Base-by-base conservation (phyloP, 2,797 vertebrate genomes). In the Sebastes trivittatus region DNA sequence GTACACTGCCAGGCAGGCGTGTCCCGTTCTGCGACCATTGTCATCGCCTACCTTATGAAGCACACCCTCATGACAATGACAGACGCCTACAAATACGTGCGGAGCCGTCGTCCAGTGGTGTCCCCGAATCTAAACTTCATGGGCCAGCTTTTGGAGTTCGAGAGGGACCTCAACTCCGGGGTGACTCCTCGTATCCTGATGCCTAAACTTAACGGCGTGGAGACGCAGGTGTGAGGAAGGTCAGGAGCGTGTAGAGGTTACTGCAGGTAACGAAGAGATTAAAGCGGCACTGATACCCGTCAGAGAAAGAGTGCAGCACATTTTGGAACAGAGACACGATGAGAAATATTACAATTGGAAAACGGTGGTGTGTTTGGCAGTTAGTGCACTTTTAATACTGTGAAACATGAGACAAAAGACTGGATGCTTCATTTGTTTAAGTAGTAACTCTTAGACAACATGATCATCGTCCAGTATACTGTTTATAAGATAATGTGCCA, bases 1-100 rank as follows among this genome's bases (percentile, higher is more conserved):
- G 95, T 97, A 22, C 97, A 97, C 93, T 97, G 97, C 94, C 97
- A 97, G 91, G 97, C 97, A 1, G 97, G 97, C 0, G 96, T 97
- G 78, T 97, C 97, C 16, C 97, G 97, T 64, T 97, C 97, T 5
- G 97, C 97, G 11, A 97, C 97, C 81, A 95, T 97, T 16, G 96
- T 97, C 89, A 97, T 97, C 74, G 97, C 97, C 82, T 97, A 97
- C 91, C 93, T 97, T 83, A 97, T 97, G 97, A 97, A 97, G 94
- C 97, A 97, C 96, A 97, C 97, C 49, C 95, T 96, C 81, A 97
- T 97, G 97, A 97, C 97, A 80, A 97, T 97, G 96, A 96, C 96
- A 6, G 97, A 97, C 22, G 96, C 97, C 88, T 97, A 97, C 93
- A 97, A 97, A 80, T 97, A 97, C 7, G 96, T 97, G 71, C 93